Conservation (phyloP, 2,113 vertebrate genomes). For the Albula glossodonta region DNA sequence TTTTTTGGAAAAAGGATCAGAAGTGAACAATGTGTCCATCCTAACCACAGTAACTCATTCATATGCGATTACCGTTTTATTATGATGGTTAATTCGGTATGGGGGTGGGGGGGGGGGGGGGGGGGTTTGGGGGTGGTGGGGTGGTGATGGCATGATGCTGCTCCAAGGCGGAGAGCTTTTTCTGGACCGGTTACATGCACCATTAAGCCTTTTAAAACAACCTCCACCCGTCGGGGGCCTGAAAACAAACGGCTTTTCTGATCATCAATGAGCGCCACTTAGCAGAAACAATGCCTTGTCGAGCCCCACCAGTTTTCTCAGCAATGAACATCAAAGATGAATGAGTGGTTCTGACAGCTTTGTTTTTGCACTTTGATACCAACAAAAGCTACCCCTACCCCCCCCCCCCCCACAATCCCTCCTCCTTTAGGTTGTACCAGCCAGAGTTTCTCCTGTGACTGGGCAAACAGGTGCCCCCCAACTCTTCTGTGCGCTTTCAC, state of each 20-base stretch:
- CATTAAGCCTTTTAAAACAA: conserved; percentile 74
- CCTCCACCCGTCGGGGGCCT: conserved; percentile 62
- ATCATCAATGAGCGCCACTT: conserved; percentile 69
- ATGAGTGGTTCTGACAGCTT: conserved; percentile 66
- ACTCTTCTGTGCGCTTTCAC: conserved; percentile 40
- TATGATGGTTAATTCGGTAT: conserved; percentile 52
- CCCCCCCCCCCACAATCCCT: conserved; percentile 49
- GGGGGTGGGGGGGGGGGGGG: conserved; percentile 43
- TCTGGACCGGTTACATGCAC: conserved; percentile 69
- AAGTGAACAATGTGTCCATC: conserved; percentile 41
- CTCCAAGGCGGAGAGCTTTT: conserved; percentile 51
- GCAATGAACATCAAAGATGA: conserved; percentile 72
- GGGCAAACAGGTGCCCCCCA: conserved; percentile 65
- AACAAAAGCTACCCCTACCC: conserved; percentile 58
- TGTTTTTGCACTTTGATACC: conserved; percentile 67
- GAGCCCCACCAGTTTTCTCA: conserved; percentile 71
- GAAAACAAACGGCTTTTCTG: conserved; percentile 73
- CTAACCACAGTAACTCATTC: conserved; percentile 54
- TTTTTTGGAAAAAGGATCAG: conserved; percentile 31
- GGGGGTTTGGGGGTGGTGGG: conserved; percentile 47
- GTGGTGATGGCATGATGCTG: conserved; percentile 36
- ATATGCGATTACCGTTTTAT: conserved; percentile 60
- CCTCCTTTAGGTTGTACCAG: conserved; percentile 40
- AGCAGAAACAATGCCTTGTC: conserved; percentile 71
- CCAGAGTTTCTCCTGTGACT: conserved; percentile 54